These are phyloP conservation scores for Columba janthina DNA, from an alignment of 2,113 vertebrate species.

Conservation along the genomic window DNA sequence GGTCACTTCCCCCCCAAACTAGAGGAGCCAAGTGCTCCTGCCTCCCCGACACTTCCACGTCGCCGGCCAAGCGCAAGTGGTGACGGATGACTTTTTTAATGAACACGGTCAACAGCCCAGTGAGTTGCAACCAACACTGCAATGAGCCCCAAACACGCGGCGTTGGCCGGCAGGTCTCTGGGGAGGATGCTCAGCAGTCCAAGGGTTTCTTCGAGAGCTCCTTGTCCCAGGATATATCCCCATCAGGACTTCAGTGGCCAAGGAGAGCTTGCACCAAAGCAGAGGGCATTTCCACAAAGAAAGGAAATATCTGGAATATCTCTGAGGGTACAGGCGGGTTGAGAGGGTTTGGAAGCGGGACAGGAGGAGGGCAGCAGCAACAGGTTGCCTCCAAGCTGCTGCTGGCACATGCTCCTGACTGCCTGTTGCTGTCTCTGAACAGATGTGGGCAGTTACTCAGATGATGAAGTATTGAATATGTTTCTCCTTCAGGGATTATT, in stretches of 20 bases:
- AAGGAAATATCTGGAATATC: not conserved
- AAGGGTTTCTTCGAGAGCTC: not conserved
- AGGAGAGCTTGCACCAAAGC: not conserved
- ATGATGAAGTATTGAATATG: constrained; percentile 67
- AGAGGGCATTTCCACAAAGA: not conserved
- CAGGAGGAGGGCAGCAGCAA: not conserved
- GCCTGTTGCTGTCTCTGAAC: constrained; percentile 54
- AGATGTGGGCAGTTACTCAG: constrained; percentile 68
- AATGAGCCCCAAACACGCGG: not conserved
- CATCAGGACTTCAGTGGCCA: rapidly evolving
- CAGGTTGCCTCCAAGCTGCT: constrained; percentile 36
- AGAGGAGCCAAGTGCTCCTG: not conserved
- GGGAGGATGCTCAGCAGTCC: not conserved
- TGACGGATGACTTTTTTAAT: not conserved
- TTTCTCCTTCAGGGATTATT: constrained; percentile 70
- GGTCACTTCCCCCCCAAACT: not conserved
- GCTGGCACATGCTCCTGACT: constrained; percentile 17
- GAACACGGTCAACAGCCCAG: not conserved
- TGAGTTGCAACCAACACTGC: not conserved
- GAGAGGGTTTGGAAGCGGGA: not conserved
- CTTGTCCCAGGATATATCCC: not conserved
- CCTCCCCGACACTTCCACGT: not conserved
- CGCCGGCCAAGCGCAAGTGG: not conserved
- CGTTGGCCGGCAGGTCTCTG: rapidly evolving
- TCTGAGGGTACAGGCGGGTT: not conserved